These are phyloP conservation scores for Elachura formosa DNA, from an alignment of 2,113 vertebrate species.

Conservation along the genomic window DNA sequence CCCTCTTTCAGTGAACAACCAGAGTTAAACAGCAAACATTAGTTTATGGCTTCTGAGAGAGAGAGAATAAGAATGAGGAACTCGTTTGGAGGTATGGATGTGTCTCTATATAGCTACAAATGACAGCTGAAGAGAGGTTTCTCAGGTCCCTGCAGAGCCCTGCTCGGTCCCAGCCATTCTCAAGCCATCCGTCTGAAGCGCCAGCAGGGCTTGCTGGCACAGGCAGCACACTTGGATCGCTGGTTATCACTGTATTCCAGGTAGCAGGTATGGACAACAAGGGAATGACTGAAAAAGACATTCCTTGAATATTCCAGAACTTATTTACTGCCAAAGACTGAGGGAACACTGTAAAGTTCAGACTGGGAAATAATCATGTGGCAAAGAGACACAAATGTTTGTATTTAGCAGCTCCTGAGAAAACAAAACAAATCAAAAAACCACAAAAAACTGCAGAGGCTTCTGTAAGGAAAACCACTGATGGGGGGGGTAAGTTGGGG, in stretches of 20 bases:
- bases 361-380: neutral
- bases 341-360: neutral
- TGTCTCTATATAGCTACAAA: neutral
- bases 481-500: neutral
- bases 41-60: neutral
- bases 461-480: neutral
- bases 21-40: neutral
- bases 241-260: slow-evolving; percentile 24
- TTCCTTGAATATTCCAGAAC: neutral
- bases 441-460: neutral
- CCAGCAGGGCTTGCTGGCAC: neutral
- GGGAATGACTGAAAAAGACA: neutral
- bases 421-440: neutral
- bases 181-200: rapidly evolving
- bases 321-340: neutral
- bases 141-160: neutral
- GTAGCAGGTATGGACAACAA: slow-evolving; percentile 14
- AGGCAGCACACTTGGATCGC: neutral
- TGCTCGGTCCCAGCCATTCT: neutral
- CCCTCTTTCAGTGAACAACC: neutral
- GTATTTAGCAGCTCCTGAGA: neutral
- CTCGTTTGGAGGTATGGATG: neutral
- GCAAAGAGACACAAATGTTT: neutral
- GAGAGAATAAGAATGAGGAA: neutral
- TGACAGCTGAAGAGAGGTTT: neutral